These are phyloP conservation scores for Patiria pectinifera DNA, from an alignment of 53 echinoderm and acorn worm genomes.

Conservation along the genomic window DNA sequence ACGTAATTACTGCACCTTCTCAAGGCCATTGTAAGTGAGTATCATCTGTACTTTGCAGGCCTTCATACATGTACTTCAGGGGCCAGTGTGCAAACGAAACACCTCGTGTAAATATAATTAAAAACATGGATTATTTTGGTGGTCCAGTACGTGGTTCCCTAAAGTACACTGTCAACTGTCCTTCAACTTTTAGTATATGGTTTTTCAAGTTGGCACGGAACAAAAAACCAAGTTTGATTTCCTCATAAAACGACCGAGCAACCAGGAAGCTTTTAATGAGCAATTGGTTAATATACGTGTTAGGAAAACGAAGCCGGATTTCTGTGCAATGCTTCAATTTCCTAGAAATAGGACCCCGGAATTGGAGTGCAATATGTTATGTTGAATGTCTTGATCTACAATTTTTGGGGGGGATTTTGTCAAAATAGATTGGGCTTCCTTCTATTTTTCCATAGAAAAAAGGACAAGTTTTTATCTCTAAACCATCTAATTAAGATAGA, in stretches of 20 bases:
- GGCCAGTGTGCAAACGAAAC: not conserved
- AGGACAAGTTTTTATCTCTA: too few species aligned
- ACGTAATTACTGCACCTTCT: not conserved
- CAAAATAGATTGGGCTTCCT: too few species aligned
- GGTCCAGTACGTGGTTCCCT: not conserved
- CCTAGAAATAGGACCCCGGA: too few species aligned
- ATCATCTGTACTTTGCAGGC: not conserved
- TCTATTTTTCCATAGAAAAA: too few species aligned
- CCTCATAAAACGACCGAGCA: not conserved
- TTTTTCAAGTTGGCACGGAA: not conserved
- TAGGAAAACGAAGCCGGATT: not conserved
- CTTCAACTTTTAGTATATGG: conserved; percentile 27
- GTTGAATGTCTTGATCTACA: too few species aligned
- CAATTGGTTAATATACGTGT: not conserved
- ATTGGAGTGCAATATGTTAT: too few species aligned
- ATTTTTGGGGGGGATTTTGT: too few species aligned
- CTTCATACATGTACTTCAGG: not conserved
- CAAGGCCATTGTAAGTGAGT: not conserved
- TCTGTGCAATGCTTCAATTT: not conserved
- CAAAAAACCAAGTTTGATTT: not conserved
- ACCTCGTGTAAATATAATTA: not conserved
- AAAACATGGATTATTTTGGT: not conserved
- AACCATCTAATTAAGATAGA: too few species aligned
- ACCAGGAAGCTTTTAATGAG: not conserved
- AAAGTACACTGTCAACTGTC: conserved; percentile 27